A percentile compares a stretch with the other conserved stretches of the same genome.
Conservation (phyloP, 2,113 vertebrate genomes). For the Cyphomyrus plagiostoma region DNA sequence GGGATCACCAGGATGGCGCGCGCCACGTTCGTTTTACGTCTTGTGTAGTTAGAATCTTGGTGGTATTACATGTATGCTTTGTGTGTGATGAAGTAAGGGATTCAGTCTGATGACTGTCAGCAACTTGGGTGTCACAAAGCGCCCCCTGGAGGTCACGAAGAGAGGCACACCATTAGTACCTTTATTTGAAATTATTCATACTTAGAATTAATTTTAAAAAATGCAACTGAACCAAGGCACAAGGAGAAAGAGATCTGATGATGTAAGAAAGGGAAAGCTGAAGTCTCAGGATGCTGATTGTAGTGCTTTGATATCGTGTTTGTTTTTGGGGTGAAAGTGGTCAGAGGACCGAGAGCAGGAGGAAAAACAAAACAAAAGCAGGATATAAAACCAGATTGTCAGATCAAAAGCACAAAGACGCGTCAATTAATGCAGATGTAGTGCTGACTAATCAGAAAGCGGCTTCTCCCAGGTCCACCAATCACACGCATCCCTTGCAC, state of each 20-base stretch:
- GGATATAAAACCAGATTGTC: background rate
- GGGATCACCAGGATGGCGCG: slow-evolving; percentile 27
- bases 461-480: background rate
- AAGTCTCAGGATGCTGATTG: background rate
- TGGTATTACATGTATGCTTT: slow-evolving; percentile 2
- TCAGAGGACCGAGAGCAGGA: background rate
- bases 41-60: slow-evolving; percentile 26
- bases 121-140: slow-evolving; percentile 31
- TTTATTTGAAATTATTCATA: background rate
- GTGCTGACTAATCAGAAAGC: background rate
- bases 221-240: background rate
- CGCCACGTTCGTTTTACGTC: slow-evolving; percentile 27
- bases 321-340: background rate
- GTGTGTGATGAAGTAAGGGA: slow-evolving; percentile 31
- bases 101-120: slow-evolving; percentile 22
- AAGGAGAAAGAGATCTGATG: background rate
- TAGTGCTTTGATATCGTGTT: background rate
- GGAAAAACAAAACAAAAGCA: background rate
- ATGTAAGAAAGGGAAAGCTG: background rate
- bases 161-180: background rate
- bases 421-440: background rate
- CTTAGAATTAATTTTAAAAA: background rate
- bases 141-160: slow-evolving; percentile 22
- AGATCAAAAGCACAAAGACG: background rate
- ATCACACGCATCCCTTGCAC: background rate